Percentiles rank a stretch among this genome's conserved stretches.
Evolutionary conservation across 2,888 invertebrate genomes (phyloP).

Genomic region (Resseliella maxima): DNA sequence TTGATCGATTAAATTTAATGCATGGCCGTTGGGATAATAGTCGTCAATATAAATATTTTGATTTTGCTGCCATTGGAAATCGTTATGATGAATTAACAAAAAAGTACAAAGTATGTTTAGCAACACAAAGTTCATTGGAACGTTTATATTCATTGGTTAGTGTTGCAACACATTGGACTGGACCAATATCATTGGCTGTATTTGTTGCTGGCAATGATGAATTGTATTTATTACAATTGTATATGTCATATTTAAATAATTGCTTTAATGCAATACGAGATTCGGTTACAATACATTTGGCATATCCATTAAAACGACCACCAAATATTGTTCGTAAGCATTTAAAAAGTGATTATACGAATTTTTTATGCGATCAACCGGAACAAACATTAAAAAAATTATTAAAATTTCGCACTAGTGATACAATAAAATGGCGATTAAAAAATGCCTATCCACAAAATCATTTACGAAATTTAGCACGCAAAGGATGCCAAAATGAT

Average conservation of each 20-base stretch:
- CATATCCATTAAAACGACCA: slow-evolving; percentile 74
- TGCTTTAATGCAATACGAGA: slow-evolving; percentile 80
- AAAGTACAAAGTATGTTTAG: slow-evolving; percentile 76
- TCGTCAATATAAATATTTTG: slow-evolving; percentile 77
- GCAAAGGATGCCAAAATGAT: slow-evolving; percentile 84
- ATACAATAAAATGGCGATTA: slow-evolving; percentile 78
- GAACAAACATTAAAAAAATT: slow-evolving; percentile 74
- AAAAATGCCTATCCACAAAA: slow-evolving; percentile 89
- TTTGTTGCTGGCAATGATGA: slow-evolving; percentile 85
- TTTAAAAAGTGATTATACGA: slow-evolving; percentile 62
- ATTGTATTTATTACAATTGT: slow-evolving; percentile 77
- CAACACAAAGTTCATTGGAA: slow-evolving; percentile 88
- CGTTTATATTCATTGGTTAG: slow-evolving; percentile 81
- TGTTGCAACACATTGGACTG: slow-evolving; percentile 85
- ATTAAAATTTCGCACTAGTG: slow-evolving; percentile 71
- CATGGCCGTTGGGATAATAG: slow-evolving; percentile 82
- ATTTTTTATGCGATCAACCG: slow-evolving; percentile 75
- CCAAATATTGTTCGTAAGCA: slow-evolving; percentile 60
- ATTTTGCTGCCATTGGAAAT: slow-evolving; percentile 78
- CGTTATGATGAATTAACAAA: slow-evolving; percentile 73
- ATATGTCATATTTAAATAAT: slow-evolving; percentile 78
- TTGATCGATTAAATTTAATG: slow-evolving; percentile 73
- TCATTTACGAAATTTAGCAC: slow-evolving; percentile 85
- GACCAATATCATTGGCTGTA: slow-evolving; percentile 85
- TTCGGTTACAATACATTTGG: slow-evolving; percentile 80